Conservation (phyloP, 2,113 vertebrate species). For the Scomber japonicus region DNA sequence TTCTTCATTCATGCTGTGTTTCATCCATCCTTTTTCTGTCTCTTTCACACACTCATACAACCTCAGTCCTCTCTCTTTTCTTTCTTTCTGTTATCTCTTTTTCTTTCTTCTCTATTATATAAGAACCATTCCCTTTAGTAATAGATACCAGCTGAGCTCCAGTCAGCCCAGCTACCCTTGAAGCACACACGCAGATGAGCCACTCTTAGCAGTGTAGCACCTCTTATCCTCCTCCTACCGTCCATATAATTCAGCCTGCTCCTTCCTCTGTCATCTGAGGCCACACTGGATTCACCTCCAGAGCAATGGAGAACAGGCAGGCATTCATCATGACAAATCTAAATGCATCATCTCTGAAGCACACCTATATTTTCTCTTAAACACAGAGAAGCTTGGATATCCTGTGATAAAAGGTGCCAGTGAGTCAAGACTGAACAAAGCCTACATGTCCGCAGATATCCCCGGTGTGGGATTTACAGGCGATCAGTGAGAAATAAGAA, state of each 20-base stretch:
- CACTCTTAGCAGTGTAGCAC: slow-evolving; percentile 31
- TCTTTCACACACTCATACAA: slow-evolving; percentile 1
- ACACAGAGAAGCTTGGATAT: slow-evolving; percentile 8
- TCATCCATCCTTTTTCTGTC: slow-evolving; percentile 3
- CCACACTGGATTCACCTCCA: slow-evolving; percentile 17
- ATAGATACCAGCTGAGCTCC: slow-evolving; percentile 62
- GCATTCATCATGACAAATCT: slow-evolving; percentile 9
- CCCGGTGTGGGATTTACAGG: slow-evolving; percentile 34
- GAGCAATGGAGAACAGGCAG: neutral
- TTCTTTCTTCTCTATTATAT: slow-evolving; percentile 28
- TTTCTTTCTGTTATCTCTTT: neutral
- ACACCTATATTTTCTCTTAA: neutral
- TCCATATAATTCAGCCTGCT: neutral
- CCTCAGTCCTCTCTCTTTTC: neutral
- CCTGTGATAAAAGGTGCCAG: neutral
- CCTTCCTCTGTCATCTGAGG: neutral
- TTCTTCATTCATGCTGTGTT: neutral
- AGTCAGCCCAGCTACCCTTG: neutral
- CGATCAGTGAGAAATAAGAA: slow-evolving; percentile 39
- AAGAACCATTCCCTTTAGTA: slow-evolving; percentile 33
- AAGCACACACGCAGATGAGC: neutral
- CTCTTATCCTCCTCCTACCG: slow-evolving; percentile 15
- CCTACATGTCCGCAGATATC: slow-evolving; percentile 20
- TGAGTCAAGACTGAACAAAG: slow-evolving; percentile 20
- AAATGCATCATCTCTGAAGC: neutral